Evolutionary conservation across 2,888 invertebrate genomes (phyloP), one percentile per base, ranked within the genome.

Genomic region (Cinara cedri): DNA sequence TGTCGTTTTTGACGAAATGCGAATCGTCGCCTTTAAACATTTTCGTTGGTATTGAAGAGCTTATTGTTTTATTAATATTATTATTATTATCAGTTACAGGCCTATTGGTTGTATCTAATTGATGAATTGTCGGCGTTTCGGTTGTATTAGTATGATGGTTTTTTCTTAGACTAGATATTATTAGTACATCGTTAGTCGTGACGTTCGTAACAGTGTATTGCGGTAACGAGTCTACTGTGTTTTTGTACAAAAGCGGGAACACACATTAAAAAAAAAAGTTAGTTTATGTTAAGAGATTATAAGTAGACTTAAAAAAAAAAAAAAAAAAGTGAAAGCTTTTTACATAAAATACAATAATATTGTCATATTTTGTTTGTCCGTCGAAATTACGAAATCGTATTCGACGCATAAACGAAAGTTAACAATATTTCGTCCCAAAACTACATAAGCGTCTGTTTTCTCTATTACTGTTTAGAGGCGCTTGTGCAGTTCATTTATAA

Each of bases 261-360:
- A 78, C 68, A 78, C 55, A 68, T 78, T 78, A 78, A 78, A 76
- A 66, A 74, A 76, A 76, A 78, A 26, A 78, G 76, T 78, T 78
- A 78, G 68, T 78, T 19, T 46, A 26, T 68, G 68, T 78, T 78
- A 78, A 68, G 46, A 76, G 66, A 76, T 76, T 46, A 76, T 24
- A 57, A 68, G 14, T 46, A 55, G 57, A 68, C n/a, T 49, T 49
- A 21, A 68, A 54, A 34, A 34, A 34, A 34, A 34, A 34, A 34
- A 34, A 34, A 34, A 34, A 34, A 34, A 34, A 78, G 76, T 68
- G 76, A 78, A 78, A 78, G 76, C 76, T 78, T 78, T 78, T 78
- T 78, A 63, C 42, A 63, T 14, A 62, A 68, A 75, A 66, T 3
- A 46, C 51, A 76, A 66, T 46, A 76, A 76, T 76, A 55, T 55